These are phyloP conservation scores for Brachycybe producta DNA, from an alignment of 2,888 invertebrate genomes.

Conservation along the genomic window DNA sequence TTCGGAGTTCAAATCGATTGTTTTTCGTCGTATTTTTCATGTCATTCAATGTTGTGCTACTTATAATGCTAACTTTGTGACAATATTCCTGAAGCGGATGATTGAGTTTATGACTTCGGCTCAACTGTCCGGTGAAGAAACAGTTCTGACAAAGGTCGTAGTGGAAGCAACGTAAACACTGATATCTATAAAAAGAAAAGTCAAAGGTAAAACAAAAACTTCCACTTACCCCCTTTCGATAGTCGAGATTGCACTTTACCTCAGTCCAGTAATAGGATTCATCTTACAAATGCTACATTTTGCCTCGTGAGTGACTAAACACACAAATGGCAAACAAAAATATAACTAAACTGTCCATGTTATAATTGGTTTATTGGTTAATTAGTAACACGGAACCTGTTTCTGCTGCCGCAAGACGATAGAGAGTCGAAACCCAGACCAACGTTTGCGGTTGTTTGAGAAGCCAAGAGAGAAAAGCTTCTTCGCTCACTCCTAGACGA, in stretches of 20 bases:
- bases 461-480: conserved; percentile 56
- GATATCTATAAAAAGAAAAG: conserved; percentile 34
- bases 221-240: not conserved
- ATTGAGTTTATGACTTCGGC: conserved; percentile 48
- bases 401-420: conserved; percentile 48
- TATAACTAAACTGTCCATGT: not conserved
- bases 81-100: conserved; percentile 55
- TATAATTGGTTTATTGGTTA: not conserved
- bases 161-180: conserved; percentile 49
- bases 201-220: conserved; percentile 15
- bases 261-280: conserved; percentile 18
- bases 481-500: conserved; percentile 49
- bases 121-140: conserved; percentile 48
- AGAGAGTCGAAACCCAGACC: conserved; percentile 51
- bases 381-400: conserved; percentile 25
- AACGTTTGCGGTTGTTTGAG: conserved; percentile 47
- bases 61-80: conserved; percentile 32
- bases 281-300: conserved; percentile 18
- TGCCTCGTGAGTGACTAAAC: conserved; percentile 11
- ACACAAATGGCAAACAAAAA: not conserved
- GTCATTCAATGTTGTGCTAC: too few relatives aligned
- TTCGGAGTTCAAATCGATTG: too few relatives aligned
- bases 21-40: too few relatives aligned
- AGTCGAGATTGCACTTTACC: too few relatives aligned
- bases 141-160: conserved; percentile 56